phyloP scores from a whole-genome alignment of 2,888 invertebrate species.

The Papilio demoleus region DNA sequence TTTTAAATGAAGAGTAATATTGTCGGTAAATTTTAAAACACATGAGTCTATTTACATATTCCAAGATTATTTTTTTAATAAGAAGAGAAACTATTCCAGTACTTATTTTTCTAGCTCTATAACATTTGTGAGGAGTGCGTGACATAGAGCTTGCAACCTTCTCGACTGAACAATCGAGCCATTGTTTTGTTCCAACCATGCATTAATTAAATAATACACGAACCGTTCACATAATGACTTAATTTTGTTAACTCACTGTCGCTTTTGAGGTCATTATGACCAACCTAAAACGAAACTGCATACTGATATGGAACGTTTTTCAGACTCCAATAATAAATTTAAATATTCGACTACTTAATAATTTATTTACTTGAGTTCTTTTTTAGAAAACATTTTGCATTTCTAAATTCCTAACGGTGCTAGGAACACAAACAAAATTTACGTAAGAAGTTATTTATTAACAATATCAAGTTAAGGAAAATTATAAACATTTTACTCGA shows the following conservation, averaged over 20 bases:
- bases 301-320: background rate
- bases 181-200: conserved; percentile 63
- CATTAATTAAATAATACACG: conserved; percentile 66
- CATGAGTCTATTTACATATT: too few species aligned
- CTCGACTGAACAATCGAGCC: conserved; percentile 60
- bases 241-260: conserved; percentile 54
- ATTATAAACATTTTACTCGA: conserved; percentile 36
- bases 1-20: too few species aligned
- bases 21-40: too few species aligned
- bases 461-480: conserved; percentile 1
- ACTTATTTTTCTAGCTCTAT: conserved; percentile 32
- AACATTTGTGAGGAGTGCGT: conserved; percentile 40
- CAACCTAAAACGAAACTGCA: background rate
- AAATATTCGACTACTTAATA: too few species aligned
- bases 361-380: background rate
- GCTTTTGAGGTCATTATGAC: conserved; percentile 34
- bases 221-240: conserved; percentile 64
- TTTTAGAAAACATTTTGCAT: background rate
- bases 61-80: too few species aligned
- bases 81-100: too few species aligned
- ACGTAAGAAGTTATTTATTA: background rate
- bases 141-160: conserved; percentile 47
- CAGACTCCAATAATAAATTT: too few species aligned
- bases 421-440: too few species aligned
- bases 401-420: too few species aligned